Conservation (phyloP, 2,888 invertebrate species). For the Trilocha varians region DNA sequence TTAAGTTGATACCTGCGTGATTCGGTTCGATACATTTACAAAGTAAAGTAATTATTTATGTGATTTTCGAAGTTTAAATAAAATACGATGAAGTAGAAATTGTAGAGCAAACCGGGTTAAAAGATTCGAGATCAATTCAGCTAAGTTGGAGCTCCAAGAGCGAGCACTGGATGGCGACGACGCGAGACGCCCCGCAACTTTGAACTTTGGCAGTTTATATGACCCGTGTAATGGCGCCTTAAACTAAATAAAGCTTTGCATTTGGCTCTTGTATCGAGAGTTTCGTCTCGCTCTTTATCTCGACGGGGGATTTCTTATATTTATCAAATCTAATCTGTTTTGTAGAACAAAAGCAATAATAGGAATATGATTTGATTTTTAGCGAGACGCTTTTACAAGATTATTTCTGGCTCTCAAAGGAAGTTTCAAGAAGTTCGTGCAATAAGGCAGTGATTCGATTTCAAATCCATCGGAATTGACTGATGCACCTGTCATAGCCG, state of each 20-base stretch:
- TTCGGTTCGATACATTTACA: background rate
- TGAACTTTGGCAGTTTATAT: constrained; percentile 71
- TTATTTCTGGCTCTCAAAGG: background rate
- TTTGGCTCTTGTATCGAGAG: constrained; percentile 51
- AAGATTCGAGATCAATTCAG: constrained; percentile 37
- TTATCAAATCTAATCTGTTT: background rate
- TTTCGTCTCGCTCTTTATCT: constrained; percentile 48
- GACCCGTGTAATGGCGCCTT: constrained; percentile 71
- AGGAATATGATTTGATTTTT: background rate
- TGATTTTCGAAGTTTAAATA: background rate
- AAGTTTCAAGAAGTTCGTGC: background rate
- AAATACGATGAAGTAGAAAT: constrained; percentile 17
- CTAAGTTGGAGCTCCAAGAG: constrained; percentile 29
- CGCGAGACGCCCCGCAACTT: constrained; percentile 37
- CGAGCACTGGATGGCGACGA: constrained; percentile 28
- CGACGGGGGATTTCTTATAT: constrained; percentile 13
- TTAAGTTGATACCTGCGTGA: background rate
- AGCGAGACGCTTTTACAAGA: background rate
- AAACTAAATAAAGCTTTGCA: constrained; percentile 69
- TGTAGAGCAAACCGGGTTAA: constrained; percentile 36
- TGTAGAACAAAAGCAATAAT: background rate
- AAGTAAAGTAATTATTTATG: background rate
- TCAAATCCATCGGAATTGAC: constrained; percentile 16
- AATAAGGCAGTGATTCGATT: background rate
- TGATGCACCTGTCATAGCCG: constrained; percentile 49